Base-by-base conservation (phyloP, 2,797 vertebrate species). In the Mormyrops attenuatus region DNA sequence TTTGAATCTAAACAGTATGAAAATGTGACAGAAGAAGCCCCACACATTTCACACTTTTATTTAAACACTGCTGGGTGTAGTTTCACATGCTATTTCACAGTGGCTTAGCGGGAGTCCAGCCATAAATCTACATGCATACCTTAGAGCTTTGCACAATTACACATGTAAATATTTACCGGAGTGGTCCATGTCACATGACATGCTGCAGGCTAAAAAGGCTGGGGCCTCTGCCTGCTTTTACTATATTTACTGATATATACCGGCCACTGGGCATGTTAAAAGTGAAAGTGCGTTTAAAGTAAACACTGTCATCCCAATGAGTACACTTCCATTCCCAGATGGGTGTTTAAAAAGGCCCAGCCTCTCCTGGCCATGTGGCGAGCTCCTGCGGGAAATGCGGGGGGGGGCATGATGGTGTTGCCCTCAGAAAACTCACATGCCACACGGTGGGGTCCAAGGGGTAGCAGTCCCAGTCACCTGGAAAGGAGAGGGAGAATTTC, bases 381-480 rank as follows among this genome's bases (percentile, higher is more conserved):
- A 15, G 20, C 41, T 82, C 41, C 38, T 47, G 17, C 0, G 15
- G 38, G 17, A 17, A 80, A 34, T 77, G 13, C 4, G 1, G 1
- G 38, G 13, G 77, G 30, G 38, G 38, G 17, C 6, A 4, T 77
- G 30, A 15, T 1, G 55, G n/a, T 52, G 44, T 85, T 34, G 3
- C 22, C 38, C 85, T 90, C 2, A 85, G 60, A 22, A 90, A 95
- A 95, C 98, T 97, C 95, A 98, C 98, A 93, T 99, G 98, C 98
- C 98, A 99, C 85, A 98, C 97, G 90, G 98, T 94, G 91, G 98
- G 98, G 95, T 99, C 98, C 94, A 99, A 94, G 95, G 97, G 97
- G 94, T 98, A 98, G 94, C 98, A 99, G 96, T 99, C 98, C 97
- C 98, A 97, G 93, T 99, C 98, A 95, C 98, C 98, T 99, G 93